Evolutionary conservation across 2,797 vertebrate genomes (phyloP), one percentile per base, ranked within the genome.

Genomic region (Eulemur albifrons): DNA sequence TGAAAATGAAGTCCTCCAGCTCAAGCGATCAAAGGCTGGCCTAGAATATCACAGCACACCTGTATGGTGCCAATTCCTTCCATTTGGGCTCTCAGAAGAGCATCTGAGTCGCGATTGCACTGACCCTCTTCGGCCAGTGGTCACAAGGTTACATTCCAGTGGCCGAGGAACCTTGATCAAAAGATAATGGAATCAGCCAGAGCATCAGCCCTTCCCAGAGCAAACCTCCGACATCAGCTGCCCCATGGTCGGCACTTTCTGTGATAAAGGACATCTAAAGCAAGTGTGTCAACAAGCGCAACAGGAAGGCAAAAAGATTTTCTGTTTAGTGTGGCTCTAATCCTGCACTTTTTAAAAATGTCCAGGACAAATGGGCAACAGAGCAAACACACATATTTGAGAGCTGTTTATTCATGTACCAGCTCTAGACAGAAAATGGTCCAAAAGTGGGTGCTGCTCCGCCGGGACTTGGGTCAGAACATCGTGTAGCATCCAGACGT

Each of bases 131-230:
- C 82, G 75, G 63, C 69, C 50, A 95, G 48, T 57, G 48, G 48
- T 73, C 84, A 67, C 50, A 95, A 96, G 88, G 90, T 93, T 45
- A 57, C 88, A 95, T 96, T 97, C 95, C 95, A 85, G 12, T 40
- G 35, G 27, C 77, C 13, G 10, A 43, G 45, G 50, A 90, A 32
- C 30, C 73, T 67, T 88, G 81, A 97, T 85, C 61, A 50, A 82
- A 88, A 97, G 90, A 96, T 82, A 88, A 85, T 5, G 15, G 38
- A 52, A 38, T 43, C 43, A 77, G 30, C 67, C 43, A 50, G 40
- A 14, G 5, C 52, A 32, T n/a, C 5, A 11, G 27, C 35, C 48
- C 76, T 32, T 86, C 77, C 35, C 12, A 72, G 40, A 88, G 52
- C 63, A 75, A 91, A 40, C 67, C 50, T 82, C 61, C 27, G 4